Percentiles rank a stretch among this genome's conserved stretches.
phyloP scores from a whole-genome alignment of 2,113 vertebrate genomes.

The Peromyscus maniculatus region DNA sequence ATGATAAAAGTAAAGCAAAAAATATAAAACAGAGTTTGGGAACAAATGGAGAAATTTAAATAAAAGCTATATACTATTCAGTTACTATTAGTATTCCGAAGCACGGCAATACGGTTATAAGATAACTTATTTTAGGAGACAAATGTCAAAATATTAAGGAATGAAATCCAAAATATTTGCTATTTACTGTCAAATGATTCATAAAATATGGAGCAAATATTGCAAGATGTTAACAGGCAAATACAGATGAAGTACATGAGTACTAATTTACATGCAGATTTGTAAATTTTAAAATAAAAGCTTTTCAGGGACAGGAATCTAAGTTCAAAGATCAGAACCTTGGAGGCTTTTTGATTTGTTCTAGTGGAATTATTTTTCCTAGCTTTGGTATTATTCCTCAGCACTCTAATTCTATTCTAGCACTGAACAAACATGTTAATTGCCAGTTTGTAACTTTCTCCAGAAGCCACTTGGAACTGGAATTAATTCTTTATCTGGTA shows the following conservation, averaged over 20 bases:
- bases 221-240: conserved; percentile 16
- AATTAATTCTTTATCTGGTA: conserved; percentile 26
- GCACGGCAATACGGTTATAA: background rate
- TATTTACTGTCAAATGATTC: conserved; percentile 50
- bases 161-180: conserved; percentile 18
- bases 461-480: background rate
- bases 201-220: background rate
- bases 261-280: background rate
- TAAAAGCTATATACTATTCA: conserved; percentile 44
- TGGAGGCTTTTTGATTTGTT: conserved; percentile 2
- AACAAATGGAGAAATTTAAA: conserved; percentile 40
- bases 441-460: background rate
- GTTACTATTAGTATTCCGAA: conserved; percentile 25
- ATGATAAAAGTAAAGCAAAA: conserved; percentile 38
- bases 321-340: conserved; percentile 17
- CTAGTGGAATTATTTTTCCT: conserved; percentile 48
- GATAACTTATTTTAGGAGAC: background rate
- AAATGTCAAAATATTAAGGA: background rate
- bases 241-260: background rate
- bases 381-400: conserved; percentile 10
- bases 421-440: conserved; percentile 20
- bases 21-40: background rate
- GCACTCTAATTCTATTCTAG: conserved; percentile 34
- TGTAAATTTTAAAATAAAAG: conserved; percentile 60
- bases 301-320: background rate